These are phyloP conservation scores for Arrhopalites spinosus DNA, from an alignment of 2,888 invertebrate genomes.

Conservation along the genomic window DNA sequence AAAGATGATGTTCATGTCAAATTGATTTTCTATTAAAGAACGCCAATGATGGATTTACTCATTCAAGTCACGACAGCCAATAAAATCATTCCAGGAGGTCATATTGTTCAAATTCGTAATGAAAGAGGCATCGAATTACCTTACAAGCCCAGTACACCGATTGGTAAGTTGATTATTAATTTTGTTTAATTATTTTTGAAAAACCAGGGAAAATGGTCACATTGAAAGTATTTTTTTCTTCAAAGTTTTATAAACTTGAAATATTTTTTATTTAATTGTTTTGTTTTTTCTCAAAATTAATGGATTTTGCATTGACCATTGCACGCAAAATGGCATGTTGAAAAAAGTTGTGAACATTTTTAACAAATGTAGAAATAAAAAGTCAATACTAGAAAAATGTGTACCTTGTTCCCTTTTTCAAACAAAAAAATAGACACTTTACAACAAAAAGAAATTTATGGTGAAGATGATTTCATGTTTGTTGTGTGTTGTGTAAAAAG, in stretches of 20 bases:
- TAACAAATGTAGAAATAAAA: too few relatives aligned
- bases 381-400: too few relatives aligned
- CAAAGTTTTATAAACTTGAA: neutral
- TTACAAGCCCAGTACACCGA: conserved; percentile 75
- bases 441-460: too few relatives aligned
- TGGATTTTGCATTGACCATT: too few relatives aligned
- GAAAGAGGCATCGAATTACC: conserved; percentile 65
- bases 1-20: neutral
- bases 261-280: neutral
- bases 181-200: neutral
- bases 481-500: neutral
- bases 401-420: too few relatives aligned
- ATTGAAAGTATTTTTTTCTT: neutral
- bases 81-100: conserved; percentile 70
- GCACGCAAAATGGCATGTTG: too few relatives aligned
- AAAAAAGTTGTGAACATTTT: too few relatives aligned
- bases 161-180: conserved; percentile 63
- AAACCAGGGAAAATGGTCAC: neutral
- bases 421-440: too few relatives aligned
- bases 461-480: neutral
- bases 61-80: conserved; percentile 73
- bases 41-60: conserved; percentile 78
- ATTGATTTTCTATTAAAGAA: conserved; percentile 61
- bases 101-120: conserved; percentile 70
- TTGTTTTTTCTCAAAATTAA: too few relatives aligned